Conservation (phyloP, 2,888 invertebrate species). For the Apodemia zela region DNA sequence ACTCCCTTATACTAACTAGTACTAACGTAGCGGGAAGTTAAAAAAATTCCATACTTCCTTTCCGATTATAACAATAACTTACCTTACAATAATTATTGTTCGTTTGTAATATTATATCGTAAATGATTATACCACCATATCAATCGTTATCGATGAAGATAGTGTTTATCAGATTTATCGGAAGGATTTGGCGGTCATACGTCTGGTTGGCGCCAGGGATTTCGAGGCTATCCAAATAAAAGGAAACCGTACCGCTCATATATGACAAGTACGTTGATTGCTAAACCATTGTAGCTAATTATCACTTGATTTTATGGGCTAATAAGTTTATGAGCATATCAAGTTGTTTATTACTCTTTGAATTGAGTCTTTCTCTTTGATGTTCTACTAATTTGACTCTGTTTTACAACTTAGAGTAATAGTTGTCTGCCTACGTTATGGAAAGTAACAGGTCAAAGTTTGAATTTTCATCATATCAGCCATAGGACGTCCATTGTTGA, state of each 20-base stretch:
- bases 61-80: no score
- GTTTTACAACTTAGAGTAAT: neutral
- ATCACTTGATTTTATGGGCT: no score
- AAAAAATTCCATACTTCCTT: no score
- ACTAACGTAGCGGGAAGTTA: no score
- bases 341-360: no score
- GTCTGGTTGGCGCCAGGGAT: conserved; percentile 53
- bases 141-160: conserved; percentile 36
- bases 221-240: conserved; percentile 10
- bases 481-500: no score
- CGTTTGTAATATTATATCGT: neutral
- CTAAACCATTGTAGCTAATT: no score
- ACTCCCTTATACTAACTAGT: no score
- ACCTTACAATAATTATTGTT: no score
- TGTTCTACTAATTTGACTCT: neutral
- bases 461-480: no score
- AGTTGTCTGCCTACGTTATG: neutral
- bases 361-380: neutral
- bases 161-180: conserved; percentile 42
- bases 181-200: conserved; percentile 44
- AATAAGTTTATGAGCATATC: no score
- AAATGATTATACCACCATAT: neutral
- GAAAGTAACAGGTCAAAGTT: neutral
- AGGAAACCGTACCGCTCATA: neutral
- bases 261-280: no score